Evolutionary conservation across 2,888 invertebrate species (phyloP).

Genomic region (Alitta virens): DNA sequence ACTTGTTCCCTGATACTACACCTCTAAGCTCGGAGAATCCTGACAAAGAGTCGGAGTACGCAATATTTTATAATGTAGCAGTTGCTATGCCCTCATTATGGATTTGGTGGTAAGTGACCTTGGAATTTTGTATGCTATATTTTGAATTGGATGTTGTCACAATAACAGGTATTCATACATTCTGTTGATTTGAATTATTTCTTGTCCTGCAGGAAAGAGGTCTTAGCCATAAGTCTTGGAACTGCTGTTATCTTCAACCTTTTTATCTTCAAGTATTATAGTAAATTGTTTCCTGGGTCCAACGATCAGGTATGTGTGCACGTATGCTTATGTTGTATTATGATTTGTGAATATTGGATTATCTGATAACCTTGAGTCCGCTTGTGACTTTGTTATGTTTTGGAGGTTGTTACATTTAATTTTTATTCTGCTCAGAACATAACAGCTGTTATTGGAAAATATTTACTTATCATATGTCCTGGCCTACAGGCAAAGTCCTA

Average conservation of each 20-base stretch:
- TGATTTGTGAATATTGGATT: no score
- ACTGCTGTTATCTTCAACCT: conserved; percentile 64
- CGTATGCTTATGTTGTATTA: no score
- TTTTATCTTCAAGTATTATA: neutral
- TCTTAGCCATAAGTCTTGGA: conserved; percentile 72
- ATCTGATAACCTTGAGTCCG: no score
- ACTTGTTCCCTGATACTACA: conserved; percentile 3
- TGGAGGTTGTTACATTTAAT: no score
- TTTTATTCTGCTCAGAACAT: no score
- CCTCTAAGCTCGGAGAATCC: neutral
- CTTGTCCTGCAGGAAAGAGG: conserved; percentile 68
- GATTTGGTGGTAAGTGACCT: conserved; percentile 5
- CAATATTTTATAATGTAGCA: neutral
- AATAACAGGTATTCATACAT: neutral
- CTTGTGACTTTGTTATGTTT: no score
- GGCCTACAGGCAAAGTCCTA: no score
- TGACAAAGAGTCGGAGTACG: neutral
- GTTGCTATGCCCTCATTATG: neutral
- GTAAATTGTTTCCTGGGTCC: no score
- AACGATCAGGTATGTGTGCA: no score
- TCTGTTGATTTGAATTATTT: neutral
- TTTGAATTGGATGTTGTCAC: neutral
- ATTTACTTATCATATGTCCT: no score
- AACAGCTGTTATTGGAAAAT: no score
- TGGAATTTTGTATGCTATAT: no score